Percentiles rank a stretch among this genome's conserved stretches.
Evolutionary conservation across 2,113 vertebrate genomes (phyloP).

Genomic region (Salvelinus alpinus): DNA sequence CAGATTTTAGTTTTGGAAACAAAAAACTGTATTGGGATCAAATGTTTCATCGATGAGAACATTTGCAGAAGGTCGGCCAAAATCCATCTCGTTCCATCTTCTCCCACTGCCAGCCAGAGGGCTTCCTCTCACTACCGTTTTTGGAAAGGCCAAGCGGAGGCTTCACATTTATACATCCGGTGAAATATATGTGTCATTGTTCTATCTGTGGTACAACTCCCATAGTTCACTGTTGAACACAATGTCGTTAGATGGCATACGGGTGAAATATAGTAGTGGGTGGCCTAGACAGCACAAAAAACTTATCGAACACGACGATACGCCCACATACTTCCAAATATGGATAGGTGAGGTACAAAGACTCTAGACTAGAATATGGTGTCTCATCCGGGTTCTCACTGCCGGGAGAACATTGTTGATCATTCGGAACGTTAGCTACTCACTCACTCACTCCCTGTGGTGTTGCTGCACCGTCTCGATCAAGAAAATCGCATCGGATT

Average conservation of each 20-base stretch:
- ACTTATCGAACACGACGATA: background rate
- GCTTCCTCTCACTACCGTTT: too few species aligned
- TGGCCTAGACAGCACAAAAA: background rate
- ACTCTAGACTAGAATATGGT: background rate
- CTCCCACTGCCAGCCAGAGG: too few species aligned
- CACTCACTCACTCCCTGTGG: too few species aligned
- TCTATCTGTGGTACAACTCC: background rate
- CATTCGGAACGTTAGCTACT: background rate
- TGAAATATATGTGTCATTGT: too few species aligned
- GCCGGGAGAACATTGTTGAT: background rate
- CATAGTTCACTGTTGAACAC: slow-evolving; percentile 36
- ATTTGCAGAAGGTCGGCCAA: too few species aligned
- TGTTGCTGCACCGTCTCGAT: background rate
- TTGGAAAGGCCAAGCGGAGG: too few species aligned
- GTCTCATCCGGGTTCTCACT: background rate
- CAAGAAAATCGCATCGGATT: background rate
- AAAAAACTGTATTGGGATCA: too few species aligned
- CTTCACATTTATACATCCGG: too few species aligned
- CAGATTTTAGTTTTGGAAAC: too few species aligned
- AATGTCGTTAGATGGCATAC: slow-evolving; percentile 42
- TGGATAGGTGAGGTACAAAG: slow-evolving; percentile 6
- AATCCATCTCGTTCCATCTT: too few species aligned
- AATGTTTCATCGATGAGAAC: too few species aligned
- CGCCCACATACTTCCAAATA: slow-evolving; percentile 56
- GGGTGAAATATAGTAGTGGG: slow-evolving; percentile 41